These are phyloP conservation scores for Sipha maydis DNA, from an alignment of 2,888 invertebrate genomes.

Conservation along the genomic window DNA sequence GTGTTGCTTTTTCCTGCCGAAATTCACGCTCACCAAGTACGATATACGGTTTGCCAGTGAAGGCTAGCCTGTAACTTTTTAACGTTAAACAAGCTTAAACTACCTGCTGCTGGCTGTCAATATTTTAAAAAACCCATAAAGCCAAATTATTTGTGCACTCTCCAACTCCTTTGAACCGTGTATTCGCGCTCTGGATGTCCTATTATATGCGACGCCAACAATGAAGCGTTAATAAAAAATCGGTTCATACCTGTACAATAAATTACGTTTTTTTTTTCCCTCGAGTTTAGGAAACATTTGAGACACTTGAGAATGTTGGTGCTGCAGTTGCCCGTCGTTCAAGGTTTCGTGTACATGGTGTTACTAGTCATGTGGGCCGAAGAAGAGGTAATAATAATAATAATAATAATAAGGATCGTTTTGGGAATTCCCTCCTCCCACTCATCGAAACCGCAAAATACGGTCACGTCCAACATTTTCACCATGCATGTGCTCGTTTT, in stretches of 20 bases:
- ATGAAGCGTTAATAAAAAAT: neutral
- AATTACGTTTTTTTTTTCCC: neutral
- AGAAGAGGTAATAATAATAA: slow-evolving; percentile 72
- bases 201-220: neutral
- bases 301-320: slow-evolving; percentile 72
- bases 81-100: neutral
- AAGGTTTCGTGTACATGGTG: slow-evolving; percentile 73
- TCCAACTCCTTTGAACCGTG: too few species aligned
- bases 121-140: neutral
- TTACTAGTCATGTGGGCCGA: slow-evolving; percentile 75
- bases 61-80: too few species aligned
- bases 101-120: neutral
- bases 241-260: neutral
- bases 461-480: neutral
- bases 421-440: neutral
- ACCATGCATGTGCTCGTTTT: too few species aligned
- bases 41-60: slow-evolving; percentile 49
- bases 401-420: neutral
- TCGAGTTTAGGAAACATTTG: slow-evolving; percentile 71
- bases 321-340: slow-evolving; percentile 77
- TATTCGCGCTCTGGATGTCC: neutral
- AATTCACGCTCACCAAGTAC: slow-evolving; percentile 72
- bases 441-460: neutral
- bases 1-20: slow-evolving; percentile 73
- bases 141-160: too few species aligned